These are phyloP conservation scores for Amia ocellicauda DNA, from an alignment of 2,113 vertebrate genomes.

Conservation along the genomic window DNA sequence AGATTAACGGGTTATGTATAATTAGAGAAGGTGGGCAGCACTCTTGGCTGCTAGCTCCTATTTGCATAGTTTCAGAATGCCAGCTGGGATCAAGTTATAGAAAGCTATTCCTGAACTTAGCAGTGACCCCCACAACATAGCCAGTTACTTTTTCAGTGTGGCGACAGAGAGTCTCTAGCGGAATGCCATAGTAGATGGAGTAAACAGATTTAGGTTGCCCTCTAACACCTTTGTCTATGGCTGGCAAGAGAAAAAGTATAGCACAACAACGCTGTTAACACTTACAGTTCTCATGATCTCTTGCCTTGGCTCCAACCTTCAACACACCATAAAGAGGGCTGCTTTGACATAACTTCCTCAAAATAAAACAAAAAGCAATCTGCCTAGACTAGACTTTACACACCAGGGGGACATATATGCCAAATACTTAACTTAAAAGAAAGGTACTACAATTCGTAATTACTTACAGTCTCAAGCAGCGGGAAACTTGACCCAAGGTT, in stretches of 20 bases:
- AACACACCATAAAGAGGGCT: slow-evolving; percentile 14
- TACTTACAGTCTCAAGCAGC: no score
- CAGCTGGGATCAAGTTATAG: slow-evolving; percentile 55
- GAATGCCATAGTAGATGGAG: slow-evolving; percentile 65
- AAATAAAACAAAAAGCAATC: no score
- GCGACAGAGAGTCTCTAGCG: slow-evolving; percentile 75
- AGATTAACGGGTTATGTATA: slow-evolving; percentile 63
- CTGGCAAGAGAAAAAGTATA: slow-evolving; percentile 34
- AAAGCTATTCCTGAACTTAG: slow-evolving; percentile 64
- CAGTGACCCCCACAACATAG: slow-evolving; percentile 55
- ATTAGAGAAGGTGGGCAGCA: slow-evolving; percentile 45
- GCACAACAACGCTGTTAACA: slow-evolving; percentile 63
- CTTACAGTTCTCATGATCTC: slow-evolving; percentile 45
- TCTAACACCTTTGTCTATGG: slow-evolving; percentile 54
- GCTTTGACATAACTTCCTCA: slow-evolving; percentile 1
- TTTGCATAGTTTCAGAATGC: slow-evolving; percentile 65
- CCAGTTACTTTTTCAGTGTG: slow-evolving; percentile 59
- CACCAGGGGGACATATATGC: slow-evolving; percentile 4
- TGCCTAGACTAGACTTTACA: no score
- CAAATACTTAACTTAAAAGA: no score
- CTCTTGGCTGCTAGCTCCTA: slow-evolving; percentile 42
- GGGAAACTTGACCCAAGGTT: no score
- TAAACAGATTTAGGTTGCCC: slow-evolving; percentile 58
- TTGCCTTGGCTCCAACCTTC: neutral
- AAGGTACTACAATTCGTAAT: no score